A percentile compares a stretch with the other conserved stretches of the same genome.
Evolutionary conservation across 2,797 vertebrate species (phyloP).

Genomic region (Labroides dimidiatus): DNA sequence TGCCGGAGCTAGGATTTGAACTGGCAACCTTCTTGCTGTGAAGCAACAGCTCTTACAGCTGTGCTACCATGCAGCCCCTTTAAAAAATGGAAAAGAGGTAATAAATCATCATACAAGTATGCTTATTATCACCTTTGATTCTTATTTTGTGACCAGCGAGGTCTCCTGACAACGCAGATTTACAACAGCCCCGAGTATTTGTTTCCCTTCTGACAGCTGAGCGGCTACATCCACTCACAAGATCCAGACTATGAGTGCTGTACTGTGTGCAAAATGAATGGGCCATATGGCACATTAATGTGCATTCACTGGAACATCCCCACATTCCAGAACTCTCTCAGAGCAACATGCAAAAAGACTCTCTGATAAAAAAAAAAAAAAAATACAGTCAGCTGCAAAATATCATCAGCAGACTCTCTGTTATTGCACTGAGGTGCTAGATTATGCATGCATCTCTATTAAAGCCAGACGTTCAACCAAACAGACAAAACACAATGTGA

Average conservation of each 20-base stretch:
- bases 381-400: slow-evolving; percentile 30
- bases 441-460: slow-evolving; percentile 47
- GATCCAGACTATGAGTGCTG: background rate
- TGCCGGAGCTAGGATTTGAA: no score
- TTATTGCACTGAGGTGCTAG: slow-evolving; percentile 21
- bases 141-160: no score
- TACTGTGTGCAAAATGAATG: background rate
- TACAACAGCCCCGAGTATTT: no score
- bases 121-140: no score
- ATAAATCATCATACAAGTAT: no score
- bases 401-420: slow-evolving; percentile 29
- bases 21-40: no score
- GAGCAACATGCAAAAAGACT: slow-evolving; percentile 32
- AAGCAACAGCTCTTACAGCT: no score
- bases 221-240: no score
- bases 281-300: slow-evolving; percentile 9
- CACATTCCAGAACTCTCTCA: slow-evolving; percentile 7
- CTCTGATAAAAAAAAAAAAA: slow-evolving; percentile 37
- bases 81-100: no score
- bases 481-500: slow-evolving; percentile 53
- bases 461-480: slow-evolving; percentile 45
- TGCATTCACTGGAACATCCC: slow-evolving; percentile 21
- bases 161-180: no score
- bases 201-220: no score
- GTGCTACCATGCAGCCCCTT: no score